phyloP scores from a whole-genome alignment of 2,888 invertebrate genomes.

The Xanthia icteritia region DNA sequence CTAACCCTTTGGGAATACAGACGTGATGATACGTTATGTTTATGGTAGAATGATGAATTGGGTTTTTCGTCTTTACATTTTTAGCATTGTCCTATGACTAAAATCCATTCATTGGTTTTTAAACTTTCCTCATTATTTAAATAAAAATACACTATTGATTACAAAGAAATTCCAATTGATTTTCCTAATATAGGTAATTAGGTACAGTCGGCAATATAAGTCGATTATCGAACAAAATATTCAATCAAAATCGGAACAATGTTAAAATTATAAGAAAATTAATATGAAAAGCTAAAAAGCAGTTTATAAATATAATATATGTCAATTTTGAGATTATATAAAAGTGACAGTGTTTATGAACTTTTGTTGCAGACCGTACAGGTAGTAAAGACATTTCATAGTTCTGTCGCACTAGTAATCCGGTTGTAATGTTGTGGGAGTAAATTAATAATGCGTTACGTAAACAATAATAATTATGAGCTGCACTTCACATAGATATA shows the following conservation, averaged over 20 bases:
- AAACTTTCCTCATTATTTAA: neutral
- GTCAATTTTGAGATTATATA: neutral
- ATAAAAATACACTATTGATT: neutral
- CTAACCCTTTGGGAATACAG: neutral
- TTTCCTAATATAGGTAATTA: neutral
- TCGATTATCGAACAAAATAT: neutral
- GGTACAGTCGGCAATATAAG: no score
- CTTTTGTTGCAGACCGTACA: neutral
- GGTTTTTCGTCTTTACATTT: neutral
- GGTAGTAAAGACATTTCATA: neutral
- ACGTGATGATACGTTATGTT: neutral
- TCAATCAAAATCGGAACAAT: neutral
- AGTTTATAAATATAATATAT: neutral
- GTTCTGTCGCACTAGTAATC: neutral
- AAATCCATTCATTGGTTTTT: neutral
- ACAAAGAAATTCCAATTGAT: conserved; percentile 3
- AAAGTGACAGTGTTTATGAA: neutral
- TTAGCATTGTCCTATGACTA: neutral
- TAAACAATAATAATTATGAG: conserved; percentile 48
- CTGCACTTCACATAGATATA: conserved; percentile 40
- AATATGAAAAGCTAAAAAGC: neutral
- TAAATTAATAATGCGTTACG: conserved; percentile 50
- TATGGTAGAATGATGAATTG: neutral
- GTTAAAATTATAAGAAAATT: neutral
- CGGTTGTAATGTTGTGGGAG: conserved; percentile 16